Evolutionary conservation across 2,888 invertebrate genomes (phyloP).

Genomic region (Trissolcus japonicus): DNA sequence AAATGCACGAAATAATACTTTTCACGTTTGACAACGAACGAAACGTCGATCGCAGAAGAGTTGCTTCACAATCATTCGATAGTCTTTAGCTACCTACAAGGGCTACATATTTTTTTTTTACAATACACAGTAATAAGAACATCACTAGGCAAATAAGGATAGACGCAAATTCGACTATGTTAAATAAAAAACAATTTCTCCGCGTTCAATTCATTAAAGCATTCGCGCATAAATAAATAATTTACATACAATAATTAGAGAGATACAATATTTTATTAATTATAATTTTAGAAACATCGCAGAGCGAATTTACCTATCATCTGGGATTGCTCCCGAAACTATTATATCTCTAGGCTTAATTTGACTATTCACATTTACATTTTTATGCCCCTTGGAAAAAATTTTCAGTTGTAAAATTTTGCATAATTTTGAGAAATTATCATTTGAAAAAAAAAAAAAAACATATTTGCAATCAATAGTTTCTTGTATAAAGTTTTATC

Average conservation of each 20-base stretch:
- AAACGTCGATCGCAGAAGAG: conserved; percentile 28
- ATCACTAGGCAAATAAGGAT: conserved; percentile 29
- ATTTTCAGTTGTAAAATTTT: conserved; percentile 5
- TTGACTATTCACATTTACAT: conserved; percentile 41
- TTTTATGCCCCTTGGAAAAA: conserved; percentile 12
- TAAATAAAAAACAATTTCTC: conserved; percentile 54
- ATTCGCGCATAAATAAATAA: conserved; percentile 57
- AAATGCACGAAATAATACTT: conserved; percentile 47
- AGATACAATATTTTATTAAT: conserved; percentile 27
- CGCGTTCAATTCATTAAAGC: conserved; percentile 49
- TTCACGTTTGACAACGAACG: conserved; percentile 38
- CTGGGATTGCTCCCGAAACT: conserved; percentile 36
- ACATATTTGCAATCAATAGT: no score
- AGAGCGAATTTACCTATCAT: conserved; percentile 55
- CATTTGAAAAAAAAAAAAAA: no score
- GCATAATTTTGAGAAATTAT: neutral
- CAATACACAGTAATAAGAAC: conserved; percentile 34
- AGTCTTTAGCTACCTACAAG: conserved; percentile 24
- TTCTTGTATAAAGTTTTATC: no score
- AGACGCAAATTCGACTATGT: conserved; percentile 43
- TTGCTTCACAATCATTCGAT: conserved; percentile 28
- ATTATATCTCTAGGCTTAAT: conserved; percentile 52
- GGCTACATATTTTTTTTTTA: conserved; percentile 31
- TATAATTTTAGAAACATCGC: conserved; percentile 35
- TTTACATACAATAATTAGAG: conserved; percentile 52